Conservation (phyloP, 2,888 invertebrate genomes). For the Plagodis dolabraria region DNA sequence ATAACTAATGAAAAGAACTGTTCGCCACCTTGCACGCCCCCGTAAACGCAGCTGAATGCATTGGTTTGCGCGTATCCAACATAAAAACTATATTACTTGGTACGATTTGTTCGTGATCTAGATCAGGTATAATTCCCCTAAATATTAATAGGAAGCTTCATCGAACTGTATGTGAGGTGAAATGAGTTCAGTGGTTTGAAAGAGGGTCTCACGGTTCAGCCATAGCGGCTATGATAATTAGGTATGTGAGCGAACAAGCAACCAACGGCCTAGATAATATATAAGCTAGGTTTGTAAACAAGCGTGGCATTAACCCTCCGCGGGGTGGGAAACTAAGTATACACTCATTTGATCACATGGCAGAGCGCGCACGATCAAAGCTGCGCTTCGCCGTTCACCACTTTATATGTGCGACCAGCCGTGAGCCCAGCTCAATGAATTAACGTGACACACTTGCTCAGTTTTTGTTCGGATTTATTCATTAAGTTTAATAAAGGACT, state of each 20-base stretch:
- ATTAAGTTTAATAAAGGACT: conserved; percentile 24
- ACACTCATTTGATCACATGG: conserved; percentile 74
- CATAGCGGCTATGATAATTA: conserved; percentile 6
- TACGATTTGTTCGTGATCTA: too few relatives aligned
- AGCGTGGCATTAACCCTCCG: conserved; percentile 47
- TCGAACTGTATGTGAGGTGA: not conserved
- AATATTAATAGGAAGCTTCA: not conserved
- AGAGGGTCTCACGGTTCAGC: conserved; percentile 13
- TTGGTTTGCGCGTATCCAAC: too few relatives aligned
- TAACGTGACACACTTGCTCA: conserved; percentile 71
- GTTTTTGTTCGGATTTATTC: conserved; percentile 44
- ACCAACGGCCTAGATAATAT: conserved; percentile 18
- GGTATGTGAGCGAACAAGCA: conserved; percentile 11
- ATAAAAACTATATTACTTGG: too few relatives aligned
- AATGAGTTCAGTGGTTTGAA: conserved; percentile 26
- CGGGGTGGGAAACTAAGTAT: conserved; percentile 56
- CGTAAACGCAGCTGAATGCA: too few relatives aligned
- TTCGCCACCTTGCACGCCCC: too few relatives aligned
- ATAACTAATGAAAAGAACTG: too few relatives aligned
- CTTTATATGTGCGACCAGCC: conserved; percentile 67
- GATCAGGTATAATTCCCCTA: too few relatives aligned
- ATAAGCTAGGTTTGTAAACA: conserved; percentile 41
- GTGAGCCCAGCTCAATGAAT: conserved; percentile 73
- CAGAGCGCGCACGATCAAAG: conserved; percentile 80
- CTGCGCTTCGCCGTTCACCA: conserved; percentile 44